These are phyloP conservation scores for Sylvilagus bachmani DNA, from an alignment of 2,113 vertebrate species.

Conservation along the genomic window DNA sequence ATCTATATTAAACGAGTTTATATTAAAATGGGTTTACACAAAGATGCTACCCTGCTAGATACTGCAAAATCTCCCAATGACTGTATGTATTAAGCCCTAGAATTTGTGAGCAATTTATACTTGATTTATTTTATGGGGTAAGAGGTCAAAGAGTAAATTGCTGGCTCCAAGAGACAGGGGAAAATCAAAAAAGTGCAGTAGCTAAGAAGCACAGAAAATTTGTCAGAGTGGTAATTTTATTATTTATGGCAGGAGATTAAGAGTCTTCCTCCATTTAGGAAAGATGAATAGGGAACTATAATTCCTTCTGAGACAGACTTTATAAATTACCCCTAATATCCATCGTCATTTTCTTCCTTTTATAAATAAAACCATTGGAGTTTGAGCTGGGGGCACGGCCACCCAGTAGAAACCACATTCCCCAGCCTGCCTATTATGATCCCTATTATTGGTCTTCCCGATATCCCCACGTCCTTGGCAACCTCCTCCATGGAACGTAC, in stretches of 20 bases:
- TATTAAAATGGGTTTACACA: background rate
- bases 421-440: background rate
- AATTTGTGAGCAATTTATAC: slow-evolving; percentile 27
- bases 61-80: slow-evolving; percentile 18
- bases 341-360: slow-evolving; percentile 5
- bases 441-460: background rate
- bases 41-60: background rate
- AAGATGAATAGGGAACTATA: slow-evolving; percentile 51
- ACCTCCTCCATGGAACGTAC: background rate
- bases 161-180: background rate
- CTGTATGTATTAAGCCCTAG: background rate
- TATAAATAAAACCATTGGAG: background rate
- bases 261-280: slow-evolving; percentile 26
- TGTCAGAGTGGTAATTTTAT: background rate
- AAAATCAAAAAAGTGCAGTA: background rate
- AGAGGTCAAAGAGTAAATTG: background rate
- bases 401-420: slow-evolving; percentile 8
- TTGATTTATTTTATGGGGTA: slow-evolving; percentile 28
- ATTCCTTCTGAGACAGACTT: slow-evolving; percentile 33
- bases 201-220: slow-evolving; percentile 22
- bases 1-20: background rate
- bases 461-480: background rate
- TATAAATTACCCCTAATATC: slow-evolving; percentile 46
- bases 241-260: slow-evolving; percentile 17
- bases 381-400: background rate